Evolutionary conservation across 2,797 vertebrate species (phyloP).

Genomic region (Sparidentex hasta): DNA sequence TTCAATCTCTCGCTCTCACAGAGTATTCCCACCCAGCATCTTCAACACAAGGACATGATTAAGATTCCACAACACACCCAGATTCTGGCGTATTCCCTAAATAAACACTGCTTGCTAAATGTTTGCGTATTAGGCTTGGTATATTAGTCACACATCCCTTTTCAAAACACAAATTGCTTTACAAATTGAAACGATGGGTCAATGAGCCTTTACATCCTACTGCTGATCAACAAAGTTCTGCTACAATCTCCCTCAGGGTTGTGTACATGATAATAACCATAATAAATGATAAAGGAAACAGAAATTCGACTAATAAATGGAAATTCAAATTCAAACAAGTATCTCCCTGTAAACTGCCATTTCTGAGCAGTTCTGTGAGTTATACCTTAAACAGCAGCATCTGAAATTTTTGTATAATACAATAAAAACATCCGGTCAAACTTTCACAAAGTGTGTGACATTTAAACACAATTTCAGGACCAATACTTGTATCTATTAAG

Average conservation of each 20-base stretch:
- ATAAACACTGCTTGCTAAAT: slow-evolving; percentile 29
- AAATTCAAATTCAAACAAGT: background rate
- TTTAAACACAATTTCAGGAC: background rate
- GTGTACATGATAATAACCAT: background rate
- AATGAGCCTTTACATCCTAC: background rate
- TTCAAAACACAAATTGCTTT: background rate
- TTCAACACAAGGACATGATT: slow-evolving; percentile 40
- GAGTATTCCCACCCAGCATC: slow-evolving; percentile 24
- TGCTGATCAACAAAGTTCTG: background rate
- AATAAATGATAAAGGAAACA: background rate
- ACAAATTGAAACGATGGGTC: background rate
- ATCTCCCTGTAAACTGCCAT: background rate
- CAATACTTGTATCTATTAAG: background rate
- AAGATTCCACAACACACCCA: slow-evolving; percentile 50
- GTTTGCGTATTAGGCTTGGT: background rate
- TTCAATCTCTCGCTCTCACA: slow-evolving; percentile 19
- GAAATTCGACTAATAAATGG: background rate
- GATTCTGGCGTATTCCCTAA: slow-evolving; percentile 45
- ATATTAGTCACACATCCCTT: background rate
- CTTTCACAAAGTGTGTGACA: too few species aligned
- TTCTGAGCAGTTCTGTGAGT: background rate
- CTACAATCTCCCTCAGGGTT: background rate
- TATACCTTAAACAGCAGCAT: background rate
- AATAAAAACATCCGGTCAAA: background rate
- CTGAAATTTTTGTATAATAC: background rate